These are phyloP conservation scores for Actinia equina DNA, from an alignment of 64 coral and sea anemone genomes.

Conservation along the genomic window DNA sequence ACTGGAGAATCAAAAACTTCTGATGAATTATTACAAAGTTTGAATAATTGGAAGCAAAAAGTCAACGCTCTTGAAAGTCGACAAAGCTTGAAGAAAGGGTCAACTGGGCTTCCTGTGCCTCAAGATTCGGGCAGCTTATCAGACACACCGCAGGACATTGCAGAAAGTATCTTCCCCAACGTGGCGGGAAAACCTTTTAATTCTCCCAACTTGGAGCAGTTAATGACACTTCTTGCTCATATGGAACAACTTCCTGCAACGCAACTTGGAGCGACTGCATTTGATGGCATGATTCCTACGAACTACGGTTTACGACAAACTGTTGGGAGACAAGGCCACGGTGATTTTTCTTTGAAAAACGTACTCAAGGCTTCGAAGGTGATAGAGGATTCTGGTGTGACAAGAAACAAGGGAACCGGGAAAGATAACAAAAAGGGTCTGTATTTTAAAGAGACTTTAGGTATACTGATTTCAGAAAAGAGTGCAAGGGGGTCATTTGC, in stretches of 20 bases:
- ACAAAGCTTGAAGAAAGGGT: background rate
- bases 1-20: slow-evolving; percentile 19
- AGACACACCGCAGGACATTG: background rate
- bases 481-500: no score
- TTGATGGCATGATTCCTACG: slow-evolving; percentile 20
- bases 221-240: slow-evolving; percentile 15
- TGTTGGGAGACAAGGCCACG: slow-evolving; percentile 7
- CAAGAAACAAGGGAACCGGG: slow-evolving; percentile 19
- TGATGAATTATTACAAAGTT: background rate
- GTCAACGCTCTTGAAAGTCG: background rate
- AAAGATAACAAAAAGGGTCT: slow-evolving; percentile 9
- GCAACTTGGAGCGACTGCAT: slow-evolving; percentile 9
- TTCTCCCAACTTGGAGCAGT: background rate
- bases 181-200: background rate
- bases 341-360: slow-evolving; percentile 25
- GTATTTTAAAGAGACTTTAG: background rate
- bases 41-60: background rate
- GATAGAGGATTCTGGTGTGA: slow-evolving; percentile 19
- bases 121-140: background rate
- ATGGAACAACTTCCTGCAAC: slow-evolving; percentile 10
- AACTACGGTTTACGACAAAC: background rate
- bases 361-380: slow-evolving; percentile 31
- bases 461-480: no score
- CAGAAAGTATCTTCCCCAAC: background rate
- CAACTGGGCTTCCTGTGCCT: background rate